Conservation (phyloP, 92 coral and sea anemone species). For the Epizoanthus rinbou region DNA sequence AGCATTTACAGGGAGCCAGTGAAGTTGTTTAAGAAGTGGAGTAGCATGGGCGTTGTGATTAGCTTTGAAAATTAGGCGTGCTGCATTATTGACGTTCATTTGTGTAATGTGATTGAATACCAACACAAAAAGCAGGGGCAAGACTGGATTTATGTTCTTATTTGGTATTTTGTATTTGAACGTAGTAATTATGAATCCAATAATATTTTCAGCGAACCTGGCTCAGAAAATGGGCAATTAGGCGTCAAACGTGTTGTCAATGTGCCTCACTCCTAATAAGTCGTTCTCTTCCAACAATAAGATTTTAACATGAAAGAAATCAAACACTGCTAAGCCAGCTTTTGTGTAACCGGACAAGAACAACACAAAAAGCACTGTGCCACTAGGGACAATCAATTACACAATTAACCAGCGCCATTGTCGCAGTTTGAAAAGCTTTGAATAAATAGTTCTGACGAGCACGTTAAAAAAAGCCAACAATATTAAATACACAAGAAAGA, state of each 20-base stretch:
- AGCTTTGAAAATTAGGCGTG: too few species aligned
- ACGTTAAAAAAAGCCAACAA: constrained; percentile 2
- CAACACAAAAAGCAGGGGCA: too few species aligned
- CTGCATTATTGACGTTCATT: too few species aligned
- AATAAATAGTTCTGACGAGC: background rate
- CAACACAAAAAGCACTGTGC: background rate
- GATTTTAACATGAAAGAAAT: constrained; percentile 14
- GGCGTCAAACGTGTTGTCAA: background rate
- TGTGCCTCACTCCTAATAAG: constrained; percentile 35
- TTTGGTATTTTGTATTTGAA: too few species aligned
- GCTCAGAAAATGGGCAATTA: background rate
- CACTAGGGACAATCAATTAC: constrained; percentile 3
- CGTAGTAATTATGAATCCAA: too few species aligned
- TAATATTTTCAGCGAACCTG: too few species aligned
- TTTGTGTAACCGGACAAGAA: constrained; percentile 1
- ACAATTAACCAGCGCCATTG: background rate
- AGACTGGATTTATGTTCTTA: too few species aligned
- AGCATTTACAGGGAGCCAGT: too few species aligned
- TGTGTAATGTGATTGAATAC: too few species aligned
- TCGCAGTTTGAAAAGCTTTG: background rate
- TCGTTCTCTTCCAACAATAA: constrained; percentile 1
- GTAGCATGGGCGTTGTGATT: too few species aligned
- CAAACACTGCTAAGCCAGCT: constrained; percentile 9
- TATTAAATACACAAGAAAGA: background rate
- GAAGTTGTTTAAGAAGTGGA: too few species aligned